These are phyloP conservation scores for Tinamus major DNA, from an alignment of 2,797 vertebrate genomes.

Conservation along the genomic window DNA sequence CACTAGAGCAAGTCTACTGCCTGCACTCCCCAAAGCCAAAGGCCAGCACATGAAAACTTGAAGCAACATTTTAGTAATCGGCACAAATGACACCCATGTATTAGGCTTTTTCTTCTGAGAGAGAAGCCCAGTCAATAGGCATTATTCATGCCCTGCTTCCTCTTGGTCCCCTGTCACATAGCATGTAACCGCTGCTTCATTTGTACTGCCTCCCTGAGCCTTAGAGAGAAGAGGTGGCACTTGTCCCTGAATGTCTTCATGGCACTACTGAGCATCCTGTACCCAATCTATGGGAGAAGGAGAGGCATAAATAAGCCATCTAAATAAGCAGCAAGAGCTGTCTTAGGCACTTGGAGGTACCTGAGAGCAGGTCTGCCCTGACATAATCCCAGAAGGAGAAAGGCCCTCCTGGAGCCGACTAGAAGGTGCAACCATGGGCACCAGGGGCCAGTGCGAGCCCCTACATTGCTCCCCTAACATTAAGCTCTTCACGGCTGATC, in stretches of 20 bases:
- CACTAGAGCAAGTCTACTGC: not conserved
- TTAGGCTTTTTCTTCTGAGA: not conserved
- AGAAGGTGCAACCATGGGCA: not conserved
- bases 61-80: not conserved
- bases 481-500: not conserved
- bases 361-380: not conserved
- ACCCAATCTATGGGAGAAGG: accelerated
- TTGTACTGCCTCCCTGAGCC: accelerated
- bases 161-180: accelerated
- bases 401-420: not conserved
- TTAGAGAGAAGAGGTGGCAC: not conserved
- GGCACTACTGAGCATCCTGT: not conserved
- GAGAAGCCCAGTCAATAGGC: accelerated
- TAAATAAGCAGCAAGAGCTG: not conserved
- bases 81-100: not conserved
- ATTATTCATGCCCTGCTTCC: not conserved
- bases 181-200: not conserved
- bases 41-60: not conserved
- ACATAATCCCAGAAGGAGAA: not conserved
- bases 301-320: not conserved
- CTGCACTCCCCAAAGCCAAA: not conserved
- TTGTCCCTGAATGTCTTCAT: not conserved
- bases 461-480: not conserved
- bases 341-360: accelerated
- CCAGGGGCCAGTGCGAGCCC: not conserved